These are phyloP conservation scores for Trissolcus japonicus DNA, from an alignment of 2,888 invertebrate genomes.

Conservation along the genomic window DNA sequence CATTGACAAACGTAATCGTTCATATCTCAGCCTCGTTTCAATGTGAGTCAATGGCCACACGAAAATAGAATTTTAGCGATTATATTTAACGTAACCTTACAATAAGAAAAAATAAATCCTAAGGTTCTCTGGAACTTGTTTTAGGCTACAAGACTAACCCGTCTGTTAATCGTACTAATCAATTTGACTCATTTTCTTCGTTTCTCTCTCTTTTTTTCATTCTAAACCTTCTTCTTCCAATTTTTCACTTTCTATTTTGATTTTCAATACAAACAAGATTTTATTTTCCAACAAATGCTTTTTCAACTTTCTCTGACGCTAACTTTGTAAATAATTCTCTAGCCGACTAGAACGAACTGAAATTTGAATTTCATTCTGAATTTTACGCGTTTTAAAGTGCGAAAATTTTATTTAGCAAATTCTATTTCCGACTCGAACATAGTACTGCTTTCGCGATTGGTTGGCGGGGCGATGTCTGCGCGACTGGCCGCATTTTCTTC, in stretches of 20 bases:
- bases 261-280: not conserved
- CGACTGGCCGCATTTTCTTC: constrained; percentile 74
- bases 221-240: too few relatives aligned
- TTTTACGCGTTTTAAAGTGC: constrained; percentile 55
- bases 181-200: not conserved
- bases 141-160: constrained; percentile 10
- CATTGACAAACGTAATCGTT: constrained; percentile 8
- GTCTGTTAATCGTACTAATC: constrained; percentile 1
- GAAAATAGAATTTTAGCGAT: constrained; percentile 36
- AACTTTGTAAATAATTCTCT: constrained; percentile 1
- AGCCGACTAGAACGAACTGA: not conserved
- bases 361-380: not conserved
- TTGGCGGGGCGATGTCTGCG: constrained; percentile 65
- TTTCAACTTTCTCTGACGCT: not conserved
- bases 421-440: constrained; percentile 73
- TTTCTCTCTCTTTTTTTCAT: too few relatives aligned
- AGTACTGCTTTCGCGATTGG: constrained; percentile 69
- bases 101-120: constrained; percentile 32
- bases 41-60: constrained; percentile 39
- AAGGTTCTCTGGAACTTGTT: constrained; percentile 4
- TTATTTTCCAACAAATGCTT: not conserved
- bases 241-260: not conserved
- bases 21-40: constrained; percentile 24
- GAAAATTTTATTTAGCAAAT: constrained; percentile 64
- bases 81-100: constrained; percentile 48